phyloP scores from a whole-genome alignment of 2,113 vertebrate species.

The Nycticorax nycticorax region DNA sequence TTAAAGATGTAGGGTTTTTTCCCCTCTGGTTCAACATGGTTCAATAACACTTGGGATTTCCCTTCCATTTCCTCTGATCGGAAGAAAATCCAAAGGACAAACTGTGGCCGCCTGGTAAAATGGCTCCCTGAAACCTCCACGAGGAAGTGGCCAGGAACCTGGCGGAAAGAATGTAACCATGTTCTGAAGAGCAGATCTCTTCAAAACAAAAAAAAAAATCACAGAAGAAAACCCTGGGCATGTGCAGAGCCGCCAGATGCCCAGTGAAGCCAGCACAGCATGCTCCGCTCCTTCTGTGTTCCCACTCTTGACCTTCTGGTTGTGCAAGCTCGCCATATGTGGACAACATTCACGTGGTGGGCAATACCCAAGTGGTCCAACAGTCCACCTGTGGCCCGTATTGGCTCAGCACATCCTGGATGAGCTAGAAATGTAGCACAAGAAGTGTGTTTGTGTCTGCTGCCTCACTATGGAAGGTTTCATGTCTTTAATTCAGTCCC shows the following conservation, averaged over 20 bases:
- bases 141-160: not conserved
- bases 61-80: not conserved
- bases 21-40: fast-evolving
- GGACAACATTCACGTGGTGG: not conserved
- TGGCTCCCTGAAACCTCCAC: not conserved
- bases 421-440: not conserved
- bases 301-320: not conserved
- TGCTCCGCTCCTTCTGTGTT: not conserved
- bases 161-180: fast-evolving
- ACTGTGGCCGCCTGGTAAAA: not conserved
- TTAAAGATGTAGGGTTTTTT: not conserved
- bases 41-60: not conserved
- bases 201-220: not conserved
- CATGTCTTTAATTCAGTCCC: not conserved
- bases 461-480: not conserved
- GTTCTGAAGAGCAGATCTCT: not conserved
- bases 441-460: not conserved
- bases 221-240: not conserved
- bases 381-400: not conserved
- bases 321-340: fast-evolving
- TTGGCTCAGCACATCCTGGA: not conserved
- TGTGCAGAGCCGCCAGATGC: fast-evolving
- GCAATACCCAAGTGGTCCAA: not conserved
- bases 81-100: not conserved
- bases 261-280: not conserved